These are phyloP conservation scores for Hydrotaea diabolus DNA, from an alignment of 2,888 invertebrate genomes.

Conservation along the genomic window DNA sequence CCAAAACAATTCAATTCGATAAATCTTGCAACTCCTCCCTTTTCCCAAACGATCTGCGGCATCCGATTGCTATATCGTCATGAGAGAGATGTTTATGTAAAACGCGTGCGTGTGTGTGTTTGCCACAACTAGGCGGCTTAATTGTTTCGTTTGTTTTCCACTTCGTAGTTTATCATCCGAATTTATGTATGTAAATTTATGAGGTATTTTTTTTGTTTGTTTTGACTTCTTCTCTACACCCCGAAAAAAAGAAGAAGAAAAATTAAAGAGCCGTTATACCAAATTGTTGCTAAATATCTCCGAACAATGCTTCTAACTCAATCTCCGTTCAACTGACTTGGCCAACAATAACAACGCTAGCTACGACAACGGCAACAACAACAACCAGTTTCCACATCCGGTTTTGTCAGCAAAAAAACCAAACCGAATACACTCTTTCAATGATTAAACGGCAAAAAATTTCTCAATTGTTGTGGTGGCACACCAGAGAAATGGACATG, in stretches of 20 bases:
- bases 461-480: constrained; percentile 23
- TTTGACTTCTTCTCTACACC: constrained; percentile 31
- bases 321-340: constrained; percentile 6
- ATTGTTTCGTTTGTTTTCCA: constrained; percentile 23
- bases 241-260: background rate
- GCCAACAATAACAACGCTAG: constrained; percentile 4
- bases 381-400: constrained; percentile 67
- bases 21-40: background rate
- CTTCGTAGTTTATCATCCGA: constrained; percentile 7
- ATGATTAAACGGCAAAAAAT: constrained; percentile 32
- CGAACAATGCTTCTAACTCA: constrained; percentile 49
- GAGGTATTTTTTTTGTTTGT: constrained; percentile 23
- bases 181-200: constrained; percentile 25
- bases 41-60: background rate
- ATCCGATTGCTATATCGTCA: background rate
- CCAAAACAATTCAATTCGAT: no score
- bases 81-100: constrained; percentile 38
- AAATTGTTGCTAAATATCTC: constrained; percentile 65
- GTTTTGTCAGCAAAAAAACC: constrained; percentile 60
- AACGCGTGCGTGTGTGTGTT: constrained; percentile 13
- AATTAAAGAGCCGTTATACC: constrained; percentile 52
- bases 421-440: constrained; percentile 5
- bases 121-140: background rate
- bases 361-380: constrained; percentile 34
- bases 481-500: constrained; percentile 3